A percentile compares a stretch with the other conserved stretches of the same genome.
Evolutionary conservation across 2,113 vertebrate species (phyloP).

Genomic region (Clarias batrachus): DNA sequence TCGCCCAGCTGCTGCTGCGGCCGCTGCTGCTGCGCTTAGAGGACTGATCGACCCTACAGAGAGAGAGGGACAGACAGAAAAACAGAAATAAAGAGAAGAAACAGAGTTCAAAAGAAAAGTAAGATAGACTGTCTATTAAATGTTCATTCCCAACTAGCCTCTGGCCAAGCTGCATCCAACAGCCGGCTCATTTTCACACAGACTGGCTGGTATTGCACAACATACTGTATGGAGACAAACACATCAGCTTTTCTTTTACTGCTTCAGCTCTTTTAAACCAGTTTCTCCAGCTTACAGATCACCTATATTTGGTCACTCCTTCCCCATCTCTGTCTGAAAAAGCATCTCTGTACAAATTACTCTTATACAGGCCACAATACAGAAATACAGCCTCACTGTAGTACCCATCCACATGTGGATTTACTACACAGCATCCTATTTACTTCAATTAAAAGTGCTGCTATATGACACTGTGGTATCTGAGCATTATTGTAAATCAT

Average conservation of each 20-base stretch:
- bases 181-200: slow-evolving; percentile 34
- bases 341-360: background rate
- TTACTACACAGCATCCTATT: background rate
- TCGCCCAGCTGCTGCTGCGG: slow-evolving; percentile 89
- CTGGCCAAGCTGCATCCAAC: slow-evolving; percentile 26
- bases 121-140: background rate
- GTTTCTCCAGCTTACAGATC: background rate
- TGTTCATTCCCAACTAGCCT: background rate
- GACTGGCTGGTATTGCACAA: slow-evolving; percentile 20
- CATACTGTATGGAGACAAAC: slow-evolving; percentile 7
- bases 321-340: background rate
- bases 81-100: background rate
- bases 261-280: background rate
- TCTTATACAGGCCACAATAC: background rate
- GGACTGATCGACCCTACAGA: slow-evolving; percentile 90
- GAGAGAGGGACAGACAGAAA: background rate
- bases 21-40: slow-evolving; percentile 89
- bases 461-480: background rate
- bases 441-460: background rate
- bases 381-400: background rate
- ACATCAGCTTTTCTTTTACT: no score
- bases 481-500: background rate
- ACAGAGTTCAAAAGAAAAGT: background rate
- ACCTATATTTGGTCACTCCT: no score
- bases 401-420: no score